Evolutionary conservation across 2,113 vertebrate species (phyloP).

Genomic region (Corapipo altera): DNA sequence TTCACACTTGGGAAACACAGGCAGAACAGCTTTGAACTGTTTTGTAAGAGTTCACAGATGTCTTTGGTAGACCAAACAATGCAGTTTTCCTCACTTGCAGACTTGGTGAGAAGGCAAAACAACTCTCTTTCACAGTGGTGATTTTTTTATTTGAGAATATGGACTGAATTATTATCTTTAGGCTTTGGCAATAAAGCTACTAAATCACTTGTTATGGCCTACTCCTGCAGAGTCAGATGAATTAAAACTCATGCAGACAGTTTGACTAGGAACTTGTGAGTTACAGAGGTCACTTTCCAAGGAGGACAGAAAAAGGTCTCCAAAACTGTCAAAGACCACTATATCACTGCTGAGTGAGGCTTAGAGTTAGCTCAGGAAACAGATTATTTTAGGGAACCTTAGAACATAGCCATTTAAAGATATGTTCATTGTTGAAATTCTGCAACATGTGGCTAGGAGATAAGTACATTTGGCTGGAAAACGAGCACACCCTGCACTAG

Average conservation of each 20-base stretch:
- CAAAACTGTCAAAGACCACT: background rate
- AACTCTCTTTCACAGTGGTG: background rate
- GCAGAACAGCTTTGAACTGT: background rate
- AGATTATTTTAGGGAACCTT: background rate
- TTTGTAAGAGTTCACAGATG: background rate
- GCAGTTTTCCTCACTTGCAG: background rate
- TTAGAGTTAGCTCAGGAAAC: background rate
- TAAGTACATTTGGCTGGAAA: background rate
- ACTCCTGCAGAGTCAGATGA: background rate
- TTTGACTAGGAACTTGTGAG: background rate
- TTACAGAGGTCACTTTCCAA: background rate
- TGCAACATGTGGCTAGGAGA: background rate
- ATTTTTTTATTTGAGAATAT: background rate
- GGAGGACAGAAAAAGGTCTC: background rate
- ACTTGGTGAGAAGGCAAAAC: background rate
- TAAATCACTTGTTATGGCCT: background rate
- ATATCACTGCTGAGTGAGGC: background rate
- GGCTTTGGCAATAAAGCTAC: background rate
- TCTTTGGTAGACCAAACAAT: background rate
- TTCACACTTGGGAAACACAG: background rate
- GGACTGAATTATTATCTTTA: background rate
- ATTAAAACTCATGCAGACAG: background rate
- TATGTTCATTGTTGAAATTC: accelerated
- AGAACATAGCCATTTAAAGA: background rate
- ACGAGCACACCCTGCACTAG: accelerated